Base-by-base conservation (phyloP, 2,888 invertebrate species). In the Trilocha varians region DNA sequence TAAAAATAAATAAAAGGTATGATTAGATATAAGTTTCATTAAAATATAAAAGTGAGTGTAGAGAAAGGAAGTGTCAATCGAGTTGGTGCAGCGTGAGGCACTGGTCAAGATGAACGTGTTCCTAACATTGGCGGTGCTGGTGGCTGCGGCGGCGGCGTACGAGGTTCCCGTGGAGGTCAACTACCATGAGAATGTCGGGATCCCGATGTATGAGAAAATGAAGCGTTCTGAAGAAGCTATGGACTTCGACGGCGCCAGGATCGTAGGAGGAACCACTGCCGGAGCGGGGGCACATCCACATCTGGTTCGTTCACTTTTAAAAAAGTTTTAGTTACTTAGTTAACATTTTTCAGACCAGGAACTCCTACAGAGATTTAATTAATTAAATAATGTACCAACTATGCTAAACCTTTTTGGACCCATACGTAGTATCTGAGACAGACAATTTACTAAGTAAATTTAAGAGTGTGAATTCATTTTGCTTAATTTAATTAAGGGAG, bases 181-280 rank as follows among this genome's bases (percentile, higher is more conserved):
- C 43, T 72, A 72, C 53, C 71, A 72, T 41, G 53, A 56, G 17
- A 48, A 48, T 5, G 46, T 61, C 14, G 70, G 72, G 3, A 59
- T 72, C 14, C 49, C 53, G 0, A 51, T 56, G 36, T 69, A 69
- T 1, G 51, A 53, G 3, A 53, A 59, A 25, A 57, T 70, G 46
- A 49, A 43, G 42, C 45, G 46, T 3, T 42, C 42, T 0, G 67
- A 69, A 40, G 45, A 49, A 4, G 52, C 54, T 0, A 36, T 45
- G 5, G 57, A 60, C 41, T 57, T 59, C 42, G 57, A 57, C 18
- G 56, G 53, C 18, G 45, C 53, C 9, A 63, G 63, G 43, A 67
- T 71, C 13, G 54, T 58, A 0, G 69, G 70, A 0, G 72, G 72
- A 0, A 17, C 49, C 11, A 41, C 45, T 0, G 49, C 59, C 0